Base-by-base conservation (phyloP, 2,888 invertebrate species). In the Uloborus plumipes region DNA sequence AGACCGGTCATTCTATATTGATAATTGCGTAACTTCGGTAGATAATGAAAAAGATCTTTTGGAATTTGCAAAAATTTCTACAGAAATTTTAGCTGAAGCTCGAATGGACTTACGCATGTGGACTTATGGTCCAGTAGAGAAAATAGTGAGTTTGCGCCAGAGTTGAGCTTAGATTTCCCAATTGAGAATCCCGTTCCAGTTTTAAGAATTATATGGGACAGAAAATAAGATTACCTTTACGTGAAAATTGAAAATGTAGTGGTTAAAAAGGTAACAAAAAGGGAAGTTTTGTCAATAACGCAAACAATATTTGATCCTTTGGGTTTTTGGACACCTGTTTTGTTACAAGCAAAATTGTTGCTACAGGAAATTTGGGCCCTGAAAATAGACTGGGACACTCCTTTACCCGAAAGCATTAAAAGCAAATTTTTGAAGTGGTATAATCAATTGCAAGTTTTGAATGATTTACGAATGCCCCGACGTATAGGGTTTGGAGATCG, bases 281-380 rank as follows among this genome's bases (percentile, higher is more conserved):
- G 7, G 16, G 14, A 18, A 7, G n/a, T 65, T 47, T 47, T 65
- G 20, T 64, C 49, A 11, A 3, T 69, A 39, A 16, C 18, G 2
- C 18, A 65, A 18, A 13, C 20, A 49, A 18, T 49, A 16, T 49
- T 65, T 16, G 49, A 65, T 47, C 49, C 65, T 18, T 49, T 49
- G 20, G 49, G 49, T n/a, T 47, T 65, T 14, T n/a, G n/a, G 39
- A 22, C 18, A 14, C 49, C 65, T 7, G 49, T 49, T 20, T 49
- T 65, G 14, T 65, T 50, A 18, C 65, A 18, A 2, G 6, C 20
- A 14, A 47, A 65, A 13, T 7, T 65, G 13, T 9, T 65, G 18
- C 18, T 65, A 18, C n/a, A 49, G 47, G 55, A 67, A 53, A 65
- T 65, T 84, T 70, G 89, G 80, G 47, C 7, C 0, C 49, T 50